Evolutionary conservation across 2,888 invertebrate genomes (phyloP), one percentile per base, ranked within the genome.

Genomic region (Buathra laborator): DNA sequence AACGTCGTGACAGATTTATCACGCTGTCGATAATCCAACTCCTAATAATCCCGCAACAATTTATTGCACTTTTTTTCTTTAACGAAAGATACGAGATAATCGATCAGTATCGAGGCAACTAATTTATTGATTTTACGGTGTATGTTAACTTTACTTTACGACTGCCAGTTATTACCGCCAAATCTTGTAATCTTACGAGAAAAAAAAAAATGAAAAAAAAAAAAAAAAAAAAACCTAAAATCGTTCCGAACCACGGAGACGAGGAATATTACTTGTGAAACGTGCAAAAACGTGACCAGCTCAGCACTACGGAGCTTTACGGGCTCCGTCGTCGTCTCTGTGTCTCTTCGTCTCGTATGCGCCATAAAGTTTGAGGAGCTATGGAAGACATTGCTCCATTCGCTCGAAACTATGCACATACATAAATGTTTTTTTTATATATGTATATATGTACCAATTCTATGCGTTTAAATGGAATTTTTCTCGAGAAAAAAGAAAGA

Each of bases 201-300:
- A 29, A 29, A 10, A 46, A 68, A 16, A 56, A 77, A 59, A n/a
- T n/a, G n/a, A n/a, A n/a, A 56, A 5, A 24, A 24, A 24, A 24
- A 24, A 24, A 24, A 24, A 24, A 24, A 24, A 24, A 24, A 24
- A 24, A 24, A 1, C 24, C 24, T 1, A 24, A n/a, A 14, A 70
- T 70, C 19, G 29, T 37, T 14, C 10, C 62, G 32, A 10, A 16
- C 62, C 32, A 7, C 32, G n/a, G 14, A 64, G 10, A 37, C 10
- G 19, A 16, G 32, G 37, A 32, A 48, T 64, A 37, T 75, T 3
- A 14, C 32, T 37, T 67, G 10, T 51, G 14, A 75, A 64, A 48
- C 29, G 62, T 14, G 48, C 19, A 66, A 59, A 78, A 48, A 62
- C 70, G 78, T 78, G 78, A 70, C 70, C 70, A 43, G 70, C 19